A percentile compares a stretch with the other conserved stretches of the same genome.
Evolutionary conservation across 2,797 vertebrate genomes (phyloP).

Genomic region (Pogonophryne albipinna): DNA sequence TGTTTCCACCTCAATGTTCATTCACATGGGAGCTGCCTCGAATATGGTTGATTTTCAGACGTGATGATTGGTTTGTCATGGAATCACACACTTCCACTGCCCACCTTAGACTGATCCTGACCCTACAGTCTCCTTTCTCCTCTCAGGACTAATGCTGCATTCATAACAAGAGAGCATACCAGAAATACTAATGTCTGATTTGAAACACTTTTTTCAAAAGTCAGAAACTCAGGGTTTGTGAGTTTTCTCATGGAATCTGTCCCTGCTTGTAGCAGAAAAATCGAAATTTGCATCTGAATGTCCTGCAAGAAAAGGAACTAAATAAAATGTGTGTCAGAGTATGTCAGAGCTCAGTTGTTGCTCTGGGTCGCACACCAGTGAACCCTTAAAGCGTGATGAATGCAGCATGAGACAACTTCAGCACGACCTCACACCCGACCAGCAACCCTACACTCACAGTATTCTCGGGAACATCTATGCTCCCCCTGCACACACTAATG

Average conservation of each 20-base stretch:
- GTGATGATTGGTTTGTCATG: constrained; percentile 22
- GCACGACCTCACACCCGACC: constrained; percentile 59
- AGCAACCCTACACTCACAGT: constrained; percentile 61
- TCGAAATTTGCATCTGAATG: constrained; percentile 5
- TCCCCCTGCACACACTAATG: constrained; percentile 54
- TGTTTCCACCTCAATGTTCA: constrained; percentile 26
- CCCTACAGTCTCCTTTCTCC: constrained; percentile 38
- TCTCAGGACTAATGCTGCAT: constrained; percentile 75
- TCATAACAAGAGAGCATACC: constrained; percentile 44
- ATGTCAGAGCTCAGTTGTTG: constrained; percentile 25
- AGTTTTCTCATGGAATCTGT: constrained; percentile 23
- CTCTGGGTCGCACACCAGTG: constrained; percentile 12
- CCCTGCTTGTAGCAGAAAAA: constrained; percentile 31
- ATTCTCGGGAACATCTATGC: constrained; percentile 57
- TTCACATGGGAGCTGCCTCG: constrained; percentile 24
- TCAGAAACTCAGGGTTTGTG: constrained; percentile 59
- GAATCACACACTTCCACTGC: constrained; percentile 53
- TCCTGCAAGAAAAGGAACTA: constrained; percentile 7
- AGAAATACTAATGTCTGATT: constrained; percentile 36
- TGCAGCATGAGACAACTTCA: constrained; percentile 62
- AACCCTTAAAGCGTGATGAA: constrained; percentile 52
- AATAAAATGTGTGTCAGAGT: not conserved
- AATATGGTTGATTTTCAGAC: constrained; percentile 37
- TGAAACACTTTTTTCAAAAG: constrained; percentile 14
- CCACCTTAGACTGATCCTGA: constrained; percentile 26